Percentiles rank a stretch among this genome's conserved stretches.
These are phyloP conservation scores for Callitettix versicolor DNA, from an alignment of 1,140 invertebrate genomes.

Conservation along the genomic window DNA sequence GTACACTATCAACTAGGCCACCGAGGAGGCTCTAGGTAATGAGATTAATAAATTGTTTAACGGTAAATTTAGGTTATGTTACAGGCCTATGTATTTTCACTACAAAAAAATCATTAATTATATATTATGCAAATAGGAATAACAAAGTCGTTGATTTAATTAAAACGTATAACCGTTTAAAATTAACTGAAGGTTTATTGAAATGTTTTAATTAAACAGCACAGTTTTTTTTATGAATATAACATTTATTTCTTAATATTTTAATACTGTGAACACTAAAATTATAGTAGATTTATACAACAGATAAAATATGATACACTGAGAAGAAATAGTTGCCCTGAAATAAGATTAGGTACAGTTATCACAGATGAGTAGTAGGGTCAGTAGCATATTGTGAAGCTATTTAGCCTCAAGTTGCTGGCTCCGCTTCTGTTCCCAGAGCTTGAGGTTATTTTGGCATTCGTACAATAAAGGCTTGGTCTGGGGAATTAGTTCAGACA, in stretches of 20 bases:
- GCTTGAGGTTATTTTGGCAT: constrained; percentile 44
- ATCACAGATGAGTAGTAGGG: constrained; percentile 8
- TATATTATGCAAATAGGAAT: no score
- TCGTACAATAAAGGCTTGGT: constrained; percentile 58
- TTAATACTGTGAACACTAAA: not conserved
- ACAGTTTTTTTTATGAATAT: constrained; percentile 1
- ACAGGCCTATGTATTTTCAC: no score
- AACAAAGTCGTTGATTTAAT: no score
- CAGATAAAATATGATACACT: not conserved
- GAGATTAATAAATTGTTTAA: no score
- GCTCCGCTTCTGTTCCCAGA: constrained; percentile 42
- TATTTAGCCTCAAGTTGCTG: constrained; percentile 9
- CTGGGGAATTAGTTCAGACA: constrained; percentile 55
- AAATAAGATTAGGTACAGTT: constrained; percentile 10
- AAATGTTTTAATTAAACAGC: not conserved
- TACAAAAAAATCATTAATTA: no score
- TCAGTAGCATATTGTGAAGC: not conserved
- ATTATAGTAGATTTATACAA: not conserved
- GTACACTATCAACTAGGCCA: no score
- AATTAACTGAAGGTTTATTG: not conserved
- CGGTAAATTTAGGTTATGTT: no score
- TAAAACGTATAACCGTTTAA: no score
- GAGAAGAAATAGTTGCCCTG: not conserved
- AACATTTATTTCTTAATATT: constrained; percentile 11
- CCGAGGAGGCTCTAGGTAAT: no score